Evolutionary conservation across 2,797 vertebrate genomes (phyloP).

Genomic region (Craterocephalus amniculus): DNA sequence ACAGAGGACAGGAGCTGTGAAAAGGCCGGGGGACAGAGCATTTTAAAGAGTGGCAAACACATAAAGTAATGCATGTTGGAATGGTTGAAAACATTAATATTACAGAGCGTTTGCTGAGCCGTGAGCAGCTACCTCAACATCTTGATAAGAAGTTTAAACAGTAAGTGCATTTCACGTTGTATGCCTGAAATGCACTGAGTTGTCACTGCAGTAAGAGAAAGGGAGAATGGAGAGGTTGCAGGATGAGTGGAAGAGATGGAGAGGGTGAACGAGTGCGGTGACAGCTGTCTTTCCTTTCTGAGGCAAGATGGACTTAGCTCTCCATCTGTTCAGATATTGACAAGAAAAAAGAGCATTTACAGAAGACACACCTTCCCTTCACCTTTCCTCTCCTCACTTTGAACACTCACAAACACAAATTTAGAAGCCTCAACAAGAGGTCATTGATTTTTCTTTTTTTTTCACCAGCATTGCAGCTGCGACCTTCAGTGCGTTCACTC

Average conservation of each 20-base stretch:
- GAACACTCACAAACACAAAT: constrained; percentile 46
- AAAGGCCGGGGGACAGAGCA: not conserved
- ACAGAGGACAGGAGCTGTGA: not conserved
- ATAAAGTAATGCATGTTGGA: not conserved
- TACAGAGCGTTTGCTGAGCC: not conserved
- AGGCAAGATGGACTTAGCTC: constrained; percentile 44
- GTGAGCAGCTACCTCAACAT: not conserved
- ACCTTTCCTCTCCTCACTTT: constrained; percentile 38
- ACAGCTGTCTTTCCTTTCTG: constrained; percentile 42
- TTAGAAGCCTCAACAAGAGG: constrained; percentile 58
- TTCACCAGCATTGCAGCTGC: constrained; percentile 20
- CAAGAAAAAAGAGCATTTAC: constrained; percentile 32
- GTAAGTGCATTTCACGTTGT: not conserved
- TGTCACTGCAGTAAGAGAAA: too few species aligned
- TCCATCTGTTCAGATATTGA: constrained; percentile 54
- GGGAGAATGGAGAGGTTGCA: not conserved
- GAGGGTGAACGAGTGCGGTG: constrained; percentile 1
- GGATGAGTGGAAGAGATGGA: not conserved
- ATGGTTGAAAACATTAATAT: not conserved
- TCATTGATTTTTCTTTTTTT: constrained; percentile 54
- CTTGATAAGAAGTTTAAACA: not conserved
- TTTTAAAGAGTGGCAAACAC: not conserved
- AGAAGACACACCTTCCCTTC: constrained; percentile 35
- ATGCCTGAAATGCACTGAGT: not conserved
- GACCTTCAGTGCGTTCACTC: constrained; percentile 40